Percentiles rank a stretch among this genome's conserved stretches.
Evolutionary conservation across 1,140 invertebrate species (phyloP).

Genomic region (Heliconius hewitsoni): DNA sequence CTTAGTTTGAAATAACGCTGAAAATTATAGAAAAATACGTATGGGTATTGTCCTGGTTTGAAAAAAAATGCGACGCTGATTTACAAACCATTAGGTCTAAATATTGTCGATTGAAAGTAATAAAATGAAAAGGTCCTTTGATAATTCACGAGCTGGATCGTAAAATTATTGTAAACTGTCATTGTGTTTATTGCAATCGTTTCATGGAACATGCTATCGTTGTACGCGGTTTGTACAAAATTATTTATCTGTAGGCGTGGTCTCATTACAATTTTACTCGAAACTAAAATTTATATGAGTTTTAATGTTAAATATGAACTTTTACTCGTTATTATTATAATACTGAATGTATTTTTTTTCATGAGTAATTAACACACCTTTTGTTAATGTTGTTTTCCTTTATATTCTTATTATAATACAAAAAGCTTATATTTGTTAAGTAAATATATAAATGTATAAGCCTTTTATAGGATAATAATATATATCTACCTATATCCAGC

Average conservation of each 20-base stretch:
- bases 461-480: too few species aligned
- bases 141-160: conserved; percentile 45
- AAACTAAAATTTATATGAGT: background rate
- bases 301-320: conserved; percentile 12
- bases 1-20: too few species aligned
- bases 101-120: background rate
- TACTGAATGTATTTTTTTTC: background rate
- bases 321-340: background rate
- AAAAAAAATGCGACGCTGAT: too few species aligned
- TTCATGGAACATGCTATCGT: conserved; percentile 37
- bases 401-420: too few species aligned
- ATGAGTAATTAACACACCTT: too few species aligned
- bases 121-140: conserved; percentile 37
- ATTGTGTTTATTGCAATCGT: conserved; percentile 46
- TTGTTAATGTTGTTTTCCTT: too few species aligned
- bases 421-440: too few species aligned
- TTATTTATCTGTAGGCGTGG: conserved; percentile 27
- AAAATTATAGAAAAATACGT: too few species aligned
- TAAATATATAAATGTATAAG: too few species aligned
- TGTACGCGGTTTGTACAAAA: conserved; percentile 24
- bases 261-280: background rate
- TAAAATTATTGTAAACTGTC: conserved; percentile 44
- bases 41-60: too few species aligned
- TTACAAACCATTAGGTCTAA: too few species aligned
- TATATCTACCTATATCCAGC: background rate